These are phyloP conservation scores for Platyura marginata DNA, from an alignment of 1,140 invertebrate genomes.

Conservation along the genomic window DNA sequence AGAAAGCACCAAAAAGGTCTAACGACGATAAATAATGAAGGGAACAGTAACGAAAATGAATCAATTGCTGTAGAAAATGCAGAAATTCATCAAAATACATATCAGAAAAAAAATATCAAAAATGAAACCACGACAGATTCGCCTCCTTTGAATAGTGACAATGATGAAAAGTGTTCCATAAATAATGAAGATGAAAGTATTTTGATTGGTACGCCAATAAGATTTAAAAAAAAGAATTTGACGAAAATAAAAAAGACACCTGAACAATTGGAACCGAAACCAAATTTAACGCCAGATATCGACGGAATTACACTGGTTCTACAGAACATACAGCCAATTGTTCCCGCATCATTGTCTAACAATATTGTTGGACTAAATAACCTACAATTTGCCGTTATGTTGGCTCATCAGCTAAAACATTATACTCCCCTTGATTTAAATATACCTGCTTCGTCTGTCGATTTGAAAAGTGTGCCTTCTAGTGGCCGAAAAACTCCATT, in stretches of 20 bases:
- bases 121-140: constrained; percentile 8
- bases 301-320: neutral
- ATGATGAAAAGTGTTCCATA: too few species aligned
- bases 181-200: too few species aligned
- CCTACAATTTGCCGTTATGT: constrained; percentile 1
- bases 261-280: neutral
- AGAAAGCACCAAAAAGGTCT: constrained; percentile 8
- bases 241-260: neutral
- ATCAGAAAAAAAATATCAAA: constrained; percentile 9
- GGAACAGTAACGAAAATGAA: neutral
- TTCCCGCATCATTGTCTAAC: neutral
- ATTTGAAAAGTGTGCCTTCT: too few species aligned
- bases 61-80: neutral
- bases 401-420: neutral
- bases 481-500: neutral
- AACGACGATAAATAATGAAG: neutral
- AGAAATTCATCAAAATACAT: neutral
- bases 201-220: constrained; percentile 21
- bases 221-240: constrained; percentile 12
- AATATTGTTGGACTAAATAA: neutral
- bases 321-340: neutral
- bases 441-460: too few species aligned
- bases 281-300: neutral
- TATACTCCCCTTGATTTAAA: neutral
- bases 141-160: constrained; percentile 1